Conservation (phyloP, 2,113 vertebrate species). For the Tursiops truncatus region DNA sequence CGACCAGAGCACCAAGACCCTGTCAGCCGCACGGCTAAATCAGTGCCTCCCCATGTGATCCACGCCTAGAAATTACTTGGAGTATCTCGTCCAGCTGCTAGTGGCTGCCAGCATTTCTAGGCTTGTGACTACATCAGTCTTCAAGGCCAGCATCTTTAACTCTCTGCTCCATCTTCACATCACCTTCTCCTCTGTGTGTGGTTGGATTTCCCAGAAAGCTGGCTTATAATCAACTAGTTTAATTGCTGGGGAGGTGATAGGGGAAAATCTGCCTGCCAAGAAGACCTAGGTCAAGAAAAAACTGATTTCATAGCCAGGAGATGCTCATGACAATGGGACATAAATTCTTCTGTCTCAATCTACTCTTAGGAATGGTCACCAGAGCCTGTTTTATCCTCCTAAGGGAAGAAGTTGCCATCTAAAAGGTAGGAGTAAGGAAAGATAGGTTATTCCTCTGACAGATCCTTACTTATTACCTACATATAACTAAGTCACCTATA, state of each 20-base stretch:
- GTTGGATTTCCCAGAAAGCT: background rate
- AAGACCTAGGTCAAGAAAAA: background rate
- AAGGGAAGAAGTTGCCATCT: background rate
- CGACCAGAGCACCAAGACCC: no score
- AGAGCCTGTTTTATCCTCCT: background rate
- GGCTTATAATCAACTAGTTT: background rate
- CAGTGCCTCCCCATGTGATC: background rate
- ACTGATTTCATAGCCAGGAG: background rate
- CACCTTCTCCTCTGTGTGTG: background rate
- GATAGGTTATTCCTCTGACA: background rate
- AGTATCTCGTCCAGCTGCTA: background rate
- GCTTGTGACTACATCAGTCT: background rate
- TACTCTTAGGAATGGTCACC: background rate
- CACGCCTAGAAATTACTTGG: background rate
- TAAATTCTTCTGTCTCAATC: background rate
- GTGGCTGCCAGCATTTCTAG: background rate
- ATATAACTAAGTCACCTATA: background rate
- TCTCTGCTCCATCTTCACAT: background rate
- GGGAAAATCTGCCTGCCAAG: background rate
- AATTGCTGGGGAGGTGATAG: background rate
- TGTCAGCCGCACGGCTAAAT: background rate
- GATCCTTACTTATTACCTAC: background rate
- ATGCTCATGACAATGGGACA: background rate
- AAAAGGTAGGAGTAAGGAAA: background rate
- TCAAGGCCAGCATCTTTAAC: background rate